Base-by-base conservation (phyloP, 2,797 vertebrate species). In the Poecilia picta region DNA sequence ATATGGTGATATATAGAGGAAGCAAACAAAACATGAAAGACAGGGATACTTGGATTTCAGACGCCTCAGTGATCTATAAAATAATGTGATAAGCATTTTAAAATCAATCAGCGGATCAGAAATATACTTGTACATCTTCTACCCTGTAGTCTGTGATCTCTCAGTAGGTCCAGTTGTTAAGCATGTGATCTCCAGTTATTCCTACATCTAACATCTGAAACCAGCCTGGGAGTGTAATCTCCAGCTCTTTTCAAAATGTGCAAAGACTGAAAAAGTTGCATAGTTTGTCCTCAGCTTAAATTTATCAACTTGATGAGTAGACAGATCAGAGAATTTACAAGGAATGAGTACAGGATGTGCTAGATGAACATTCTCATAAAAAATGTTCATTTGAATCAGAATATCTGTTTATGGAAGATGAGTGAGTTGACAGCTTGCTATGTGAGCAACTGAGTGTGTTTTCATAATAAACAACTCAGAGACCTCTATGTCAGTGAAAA, bases 311-410 rank as follows among this genome's bases (percentile, higher is more conserved):
- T 25, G 18, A 43, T 71, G 33, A 74, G 47, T 39, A 23, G n/a
- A 39, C 59, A 3, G 53, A 72, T 59, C 41, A 72, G 46, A 66
- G 71, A 83, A 76, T 72, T 76, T 78, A 83, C 66, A 64, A 74
- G 80, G 81, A 66, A 82, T 83, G 87, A 84, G 82, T 47, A 25
- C 25, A 66, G 66, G 47, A 82, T 78, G 80, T 87, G 59, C 55
- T 74, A 71, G 76, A 85, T 83, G 84, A 85, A 89, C 77, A 82
- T 62, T 88, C 81, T 87, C 89, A 90, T 90, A 89, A 88, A 66
- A 85, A 84, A 89, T 83, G 85, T 85, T 90, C 73, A 82, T 82
- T 83, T 87, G 81, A 91, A 91, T 89, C 85, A 86, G 90, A 83
- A 89, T 90, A 83, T 81, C 18, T 72, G 41, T 84, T 78, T 75